These are phyloP conservation scores for Aurelia aurita DNA, from an alignment of 30 jellyfish, hydroid and myxozoan genomes.

Conservation along the genomic window DNA sequence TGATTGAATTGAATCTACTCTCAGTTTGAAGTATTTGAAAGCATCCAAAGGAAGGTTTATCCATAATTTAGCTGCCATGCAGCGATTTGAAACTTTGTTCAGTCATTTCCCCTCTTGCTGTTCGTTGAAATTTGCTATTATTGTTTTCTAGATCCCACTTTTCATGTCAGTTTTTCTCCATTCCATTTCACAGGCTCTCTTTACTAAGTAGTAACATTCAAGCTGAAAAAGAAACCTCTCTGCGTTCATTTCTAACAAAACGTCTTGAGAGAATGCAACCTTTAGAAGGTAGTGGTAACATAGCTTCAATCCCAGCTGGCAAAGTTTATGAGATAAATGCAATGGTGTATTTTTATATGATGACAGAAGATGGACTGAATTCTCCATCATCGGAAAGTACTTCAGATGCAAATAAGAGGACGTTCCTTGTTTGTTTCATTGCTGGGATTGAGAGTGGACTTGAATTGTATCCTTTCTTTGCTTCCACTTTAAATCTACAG, in stretches of 20 bases:
- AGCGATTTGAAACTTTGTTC: no score
- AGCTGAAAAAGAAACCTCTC: slow-evolving; percentile 85
- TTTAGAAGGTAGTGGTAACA: slow-evolving; percentile 63
- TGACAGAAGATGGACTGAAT: slow-evolving; percentile 26
- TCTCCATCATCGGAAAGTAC: background rate
- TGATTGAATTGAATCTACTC: no score
- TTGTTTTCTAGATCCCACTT: no score
- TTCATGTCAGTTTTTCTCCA: no score
- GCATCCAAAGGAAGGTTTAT: no score
- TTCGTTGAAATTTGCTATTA: no score
- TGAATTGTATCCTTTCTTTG: slow-evolving; percentile 89
- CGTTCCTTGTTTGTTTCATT: slow-evolving; percentile 81
- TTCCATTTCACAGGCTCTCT: slow-evolving; percentile 70
- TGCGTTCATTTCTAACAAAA: slow-evolving; percentile 78
- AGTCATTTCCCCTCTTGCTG: no score
- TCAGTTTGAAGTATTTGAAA: no score
- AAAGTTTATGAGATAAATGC: slow-evolving; percentile 51
- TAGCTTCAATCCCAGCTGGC: slow-evolving; percentile 57
- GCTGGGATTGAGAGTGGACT: slow-evolving; percentile 89
- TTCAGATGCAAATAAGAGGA: background rate
- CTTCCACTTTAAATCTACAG: no score
- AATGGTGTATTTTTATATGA: slow-evolving; percentile 61
- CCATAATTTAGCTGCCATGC: no score
- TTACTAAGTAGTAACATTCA: slow-evolving; percentile 89
- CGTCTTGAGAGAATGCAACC: slow-evolving; percentile 42